Base-by-base conservation (phyloP, 1,140 invertebrate species). In the Monomorium pharaonis region DNA sequence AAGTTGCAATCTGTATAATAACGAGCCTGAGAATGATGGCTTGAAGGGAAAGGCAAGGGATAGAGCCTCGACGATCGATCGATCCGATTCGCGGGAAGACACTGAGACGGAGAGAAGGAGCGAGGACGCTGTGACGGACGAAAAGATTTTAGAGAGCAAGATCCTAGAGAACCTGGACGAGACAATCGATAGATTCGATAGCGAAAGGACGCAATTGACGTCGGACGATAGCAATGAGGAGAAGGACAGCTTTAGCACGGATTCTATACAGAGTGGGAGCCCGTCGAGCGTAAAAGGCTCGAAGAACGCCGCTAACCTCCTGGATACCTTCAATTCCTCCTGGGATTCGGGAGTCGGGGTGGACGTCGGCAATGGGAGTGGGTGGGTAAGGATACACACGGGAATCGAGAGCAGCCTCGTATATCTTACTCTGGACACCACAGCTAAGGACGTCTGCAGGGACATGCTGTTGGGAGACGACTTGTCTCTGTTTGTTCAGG, bases 401-500 rank as follows among this genome's bases (percentile, higher is more conserved):
- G 96, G 96, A 37, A 95, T 96, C 47, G 95, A 96, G 88, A 95
- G 95, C 80, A 95, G 95, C 63, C 93, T 97, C 58, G 95, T 97
- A 65, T 96, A 96, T 92, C 93, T 97, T 42, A 96, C 96, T 51
- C 91, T 94, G n/a, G 96, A 96, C 87, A 96, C 96, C 4, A 96
- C 95, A 0, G 95, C 96, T 4, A 95, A 95, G 83, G 96, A 97
- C 87, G 95, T 97, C 47, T 96, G 96, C 90, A 95, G 96, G 87
- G 96, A 96, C 80, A 95, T 97, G 86, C 95, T 96, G 5, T 93
- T 97, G 1, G 94, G 94, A 58, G 95, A 96, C 14, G 96, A 96
- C 69, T 93, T 96, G 72, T 96, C 96, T 1, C 90, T 97, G 67
- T 97, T 96, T 95, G 88, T 96, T 14, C 96, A 97, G 95, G 96